phyloP scores from a whole-genome alignment of 2,113 vertebrate genomes.

The cattle (Bos taurus) region DNA sequence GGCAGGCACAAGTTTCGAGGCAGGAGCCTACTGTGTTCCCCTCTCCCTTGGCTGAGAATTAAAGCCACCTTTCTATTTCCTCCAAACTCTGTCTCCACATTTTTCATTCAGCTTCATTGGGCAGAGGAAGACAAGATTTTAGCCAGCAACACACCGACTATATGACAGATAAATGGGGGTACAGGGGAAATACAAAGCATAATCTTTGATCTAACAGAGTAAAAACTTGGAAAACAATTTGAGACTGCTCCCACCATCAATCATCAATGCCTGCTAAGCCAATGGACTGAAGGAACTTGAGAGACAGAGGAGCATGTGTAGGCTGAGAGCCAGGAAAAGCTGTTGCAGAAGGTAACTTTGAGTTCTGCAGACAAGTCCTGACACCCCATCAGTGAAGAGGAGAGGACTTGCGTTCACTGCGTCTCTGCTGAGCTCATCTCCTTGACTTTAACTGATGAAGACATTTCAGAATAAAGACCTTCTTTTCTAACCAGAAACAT shows the following conservation, averaged over 20 bases:
- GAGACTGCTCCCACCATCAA: not conserved
- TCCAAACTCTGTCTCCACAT: not conserved
- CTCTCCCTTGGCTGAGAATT: accelerated
- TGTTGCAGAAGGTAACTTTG: not conserved
- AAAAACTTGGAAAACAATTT: not conserved
- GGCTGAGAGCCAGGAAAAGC: not conserved
- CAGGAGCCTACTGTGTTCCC: not conserved
- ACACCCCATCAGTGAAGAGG: not conserved
- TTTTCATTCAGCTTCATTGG: not conserved
- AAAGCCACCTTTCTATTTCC: not conserved
- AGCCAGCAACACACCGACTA: not conserved
- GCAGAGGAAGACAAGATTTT: not conserved
- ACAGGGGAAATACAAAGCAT: not conserved
- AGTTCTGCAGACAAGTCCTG: not conserved
- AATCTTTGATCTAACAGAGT: not conserved
- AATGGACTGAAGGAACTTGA: not conserved
- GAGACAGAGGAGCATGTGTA: not conserved
- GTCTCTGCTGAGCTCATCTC: not conserved
- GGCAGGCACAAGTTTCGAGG: not conserved
- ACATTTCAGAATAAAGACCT: not conserved
- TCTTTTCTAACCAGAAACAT: not conserved
- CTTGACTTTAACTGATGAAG: not conserved
- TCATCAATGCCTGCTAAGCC: not conserved
- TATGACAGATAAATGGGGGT: not conserved
- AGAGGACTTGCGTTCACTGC: not conserved